Evolutionary conservation across 2,113 vertebrate species (phyloP), one percentile per base, ranked within the genome.

Genomic region (Anthoscopus minutus): DNA sequence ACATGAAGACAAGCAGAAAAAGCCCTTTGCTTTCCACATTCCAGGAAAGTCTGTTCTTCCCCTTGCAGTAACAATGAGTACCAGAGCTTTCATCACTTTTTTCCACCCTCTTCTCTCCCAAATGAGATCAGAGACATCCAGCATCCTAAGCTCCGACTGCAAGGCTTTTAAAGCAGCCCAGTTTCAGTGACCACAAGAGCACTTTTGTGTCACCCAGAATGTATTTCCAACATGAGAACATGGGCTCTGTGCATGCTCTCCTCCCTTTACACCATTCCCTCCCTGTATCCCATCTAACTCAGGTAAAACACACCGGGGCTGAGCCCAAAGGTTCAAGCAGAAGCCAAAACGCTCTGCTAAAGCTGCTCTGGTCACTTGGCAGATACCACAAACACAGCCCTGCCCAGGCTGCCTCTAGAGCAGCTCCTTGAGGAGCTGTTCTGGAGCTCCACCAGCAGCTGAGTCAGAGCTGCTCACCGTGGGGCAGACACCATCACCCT

Each of bases 321-420:
- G 42, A 57, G 44, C 66, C 24, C 33, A 35, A 85, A 81, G 51
- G 23, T 24, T 81, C 54, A 11, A 54, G 58, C 58, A 83, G 61
- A 42, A 80, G 51, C 37, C 73, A 27, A 40, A 62, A 10, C 9
- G 7, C 8, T 47, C 31, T 60, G n/a, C 54, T 47, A 25, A 53
- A 53, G 33, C 47, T 10, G 18, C 72, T 30, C 64, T 16, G 25
- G 54, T 24, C 60, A 12, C 42, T 18, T 56, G 27, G 30, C 56
- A n/a, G 30, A 16, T 2, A 10, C 47, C 51, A 13, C 1, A 4
- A 71, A 7, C 23, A 24, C 9, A 7, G 20, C 6, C 47, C 35
- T 79, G 74, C 51, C 14, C 15, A 6, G 3, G 4, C 0, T 21
- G 54, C 42, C 35, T 6, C 31, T 0, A 3, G 19, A 58, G 64